A percentile compares a stretch with the other conserved stretches of the same genome.
Evolutionary conservation across 1,140 invertebrate species (phyloP).

Genomic region (Mamestra configurata): DNA sequence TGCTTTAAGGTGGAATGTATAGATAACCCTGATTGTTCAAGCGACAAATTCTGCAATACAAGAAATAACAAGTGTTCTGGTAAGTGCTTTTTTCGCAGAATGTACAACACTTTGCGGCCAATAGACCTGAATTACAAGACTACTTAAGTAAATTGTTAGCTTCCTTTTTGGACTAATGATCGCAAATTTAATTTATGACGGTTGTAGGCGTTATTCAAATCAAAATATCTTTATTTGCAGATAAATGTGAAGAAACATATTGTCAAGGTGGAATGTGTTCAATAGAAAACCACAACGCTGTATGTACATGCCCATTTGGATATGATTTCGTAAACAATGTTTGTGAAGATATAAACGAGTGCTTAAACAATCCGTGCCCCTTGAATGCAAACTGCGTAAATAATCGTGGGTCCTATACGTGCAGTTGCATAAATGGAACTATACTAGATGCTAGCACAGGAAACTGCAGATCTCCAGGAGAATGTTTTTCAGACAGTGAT

Average conservation of each 20-base stretch:
- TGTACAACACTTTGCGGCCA: not conserved
- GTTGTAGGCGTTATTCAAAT: not conserved
- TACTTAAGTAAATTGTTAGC: not conserved
- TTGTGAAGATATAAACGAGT: conserved; percentile 95
- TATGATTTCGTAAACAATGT: conserved; percentile 90
- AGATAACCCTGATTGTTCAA: conserved; percentile 92
- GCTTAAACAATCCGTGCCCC: conserved; percentile 92
- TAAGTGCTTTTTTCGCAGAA: conserved; percentile 66
- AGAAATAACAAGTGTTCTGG: conserved; percentile 93
- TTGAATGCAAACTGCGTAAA: conserved; percentile 93
- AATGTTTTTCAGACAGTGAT: conserved; percentile 93
- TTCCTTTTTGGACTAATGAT: not conserved
- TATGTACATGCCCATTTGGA: conserved; percentile 93
- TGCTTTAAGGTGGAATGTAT: conserved; percentile 96
- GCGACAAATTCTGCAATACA: conserved; percentile 92
- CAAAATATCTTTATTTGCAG: conserved; percentile 80
- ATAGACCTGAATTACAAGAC: not conserved
- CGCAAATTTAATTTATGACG: too few species aligned
- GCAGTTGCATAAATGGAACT: conserved; percentile 93
- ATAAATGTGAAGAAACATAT: conserved; percentile 92
- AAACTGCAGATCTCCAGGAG: conserved; percentile 93
- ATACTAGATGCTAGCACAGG: conserved; percentile 91
- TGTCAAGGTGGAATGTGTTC: conserved; percentile 93
- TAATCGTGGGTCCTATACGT: conserved; percentile 92
- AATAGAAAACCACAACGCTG: conserved; percentile 90